Base-by-base conservation (phyloP, 2,888 invertebrate species). In the Platerodrilus igneus region DNA sequence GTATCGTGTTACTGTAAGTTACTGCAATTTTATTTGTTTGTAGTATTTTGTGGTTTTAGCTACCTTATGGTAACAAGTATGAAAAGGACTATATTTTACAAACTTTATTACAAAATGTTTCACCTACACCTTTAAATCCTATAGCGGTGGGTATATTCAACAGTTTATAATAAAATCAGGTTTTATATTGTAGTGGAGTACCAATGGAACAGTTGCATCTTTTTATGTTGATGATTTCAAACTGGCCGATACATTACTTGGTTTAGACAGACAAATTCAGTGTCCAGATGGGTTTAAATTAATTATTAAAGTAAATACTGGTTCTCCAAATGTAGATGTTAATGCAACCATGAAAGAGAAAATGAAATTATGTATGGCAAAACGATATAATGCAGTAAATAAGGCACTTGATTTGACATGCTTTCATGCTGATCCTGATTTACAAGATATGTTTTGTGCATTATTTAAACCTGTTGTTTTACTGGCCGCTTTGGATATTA, bases 201-300 rank as follows among this genome's bases (percentile, higher is more conserved):
- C 62, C 10, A 74, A 74, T 50, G 81, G 81, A 7, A 77, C 77
- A 50, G 77, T 81, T 49, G 79, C 79, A 0, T 64, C 76, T 1
- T 92, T 92, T 63, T 89, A 78, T 58, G 77, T 91, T 0, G 89
- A 91, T 55, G 86, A 87, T 59, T 76, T 74, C 11, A 77, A 78
- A 57, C 68, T 77, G 17, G 90, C 91, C 0, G 79, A 81, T 50
- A 79, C 79, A 47, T 65, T 90, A n/a, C 71, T 75, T 45, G 69
- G 74, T 46, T 70, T 81, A 15, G 82, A 86, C 50, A 74, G 81
- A 32, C 78, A 79, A 61, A 79, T 90, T 29, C 78, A 78, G 17
- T 74, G 83, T 63, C 75, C 78, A 0, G 84, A 87, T 70, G 88
- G 88, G 0, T 84, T 78, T 53, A 79, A 78, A 51, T 53, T 87